phyloP scores from a whole-genome alignment of 2,888 invertebrate species.

The Petrolisthes cinctipes region DNA sequence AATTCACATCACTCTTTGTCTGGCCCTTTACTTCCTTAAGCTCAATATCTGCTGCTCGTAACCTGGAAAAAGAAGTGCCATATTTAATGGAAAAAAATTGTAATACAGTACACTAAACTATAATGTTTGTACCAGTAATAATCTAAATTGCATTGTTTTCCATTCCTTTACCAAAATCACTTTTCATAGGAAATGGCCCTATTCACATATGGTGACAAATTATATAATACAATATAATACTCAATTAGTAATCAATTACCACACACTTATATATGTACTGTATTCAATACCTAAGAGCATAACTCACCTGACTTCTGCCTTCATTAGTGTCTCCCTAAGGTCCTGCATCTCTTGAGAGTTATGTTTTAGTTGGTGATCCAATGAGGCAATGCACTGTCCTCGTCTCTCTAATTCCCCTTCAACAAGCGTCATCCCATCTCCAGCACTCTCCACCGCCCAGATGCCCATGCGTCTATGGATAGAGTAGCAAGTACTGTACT shows the following conservation, averaged over 20 bases:
- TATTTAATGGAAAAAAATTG: too few species aligned
- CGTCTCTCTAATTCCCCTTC: conserved; percentile 40
- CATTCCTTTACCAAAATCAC: too few species aligned
- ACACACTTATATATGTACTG: neutral
- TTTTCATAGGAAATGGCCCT: too few species aligned
- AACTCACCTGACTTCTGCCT: neutral
- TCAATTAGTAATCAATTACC: neutral
- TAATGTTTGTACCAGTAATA: neutral
- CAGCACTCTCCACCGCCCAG: conserved; percentile 34
- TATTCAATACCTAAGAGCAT: neutral
- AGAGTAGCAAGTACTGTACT: neutral
- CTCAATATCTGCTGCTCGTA: conserved; percentile 1
- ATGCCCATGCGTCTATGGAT: conserved; percentile 1
- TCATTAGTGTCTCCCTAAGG: conserved; percentile 21
- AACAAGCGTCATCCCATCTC: conserved; percentile 32
- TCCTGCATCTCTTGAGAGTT: conserved; percentile 28
- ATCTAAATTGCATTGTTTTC: too few species aligned
- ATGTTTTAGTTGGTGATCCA: conserved; percentile 14
- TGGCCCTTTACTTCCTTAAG: conserved; percentile 8
- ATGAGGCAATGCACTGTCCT: neutral
- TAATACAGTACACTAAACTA: neutral
- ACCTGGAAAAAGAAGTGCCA: neutral
- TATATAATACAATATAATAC: neutral
- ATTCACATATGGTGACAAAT: too few species aligned
- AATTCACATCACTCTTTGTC: conserved; percentile 25